A percentile compares a stretch with the other conserved stretches of the same genome.
Conservation (phyloP, 2,797 vertebrate species). For the Mormyrus proboscirostris region DNA sequence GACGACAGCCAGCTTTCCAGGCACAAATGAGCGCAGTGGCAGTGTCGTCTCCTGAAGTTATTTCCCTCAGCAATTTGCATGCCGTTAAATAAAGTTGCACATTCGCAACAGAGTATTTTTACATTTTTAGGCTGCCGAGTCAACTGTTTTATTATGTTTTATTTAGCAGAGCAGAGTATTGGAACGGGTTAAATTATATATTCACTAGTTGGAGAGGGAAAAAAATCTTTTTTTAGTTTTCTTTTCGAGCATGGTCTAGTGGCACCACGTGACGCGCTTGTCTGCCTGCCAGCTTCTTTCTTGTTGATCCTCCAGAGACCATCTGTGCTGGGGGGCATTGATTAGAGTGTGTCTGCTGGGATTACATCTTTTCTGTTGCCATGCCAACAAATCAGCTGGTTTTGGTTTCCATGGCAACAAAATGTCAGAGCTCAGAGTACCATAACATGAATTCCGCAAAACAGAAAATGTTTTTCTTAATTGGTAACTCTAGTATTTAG, state of each 20-base stretch:
- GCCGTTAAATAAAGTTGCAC: neutral
- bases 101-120: neutral
- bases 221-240: conserved; percentile 62
- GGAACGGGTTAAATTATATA: conserved; percentile 65
- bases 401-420: conserved; percentile 96
- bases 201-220: conserved; percentile 55
- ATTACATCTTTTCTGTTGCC: conserved; percentile 99
- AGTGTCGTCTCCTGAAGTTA: neutral
- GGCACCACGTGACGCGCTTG: conserved; percentile 66
- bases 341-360: conserved; percentile 99
- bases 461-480: conserved; percentile 88
- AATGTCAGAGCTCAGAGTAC: conserved; percentile 71
- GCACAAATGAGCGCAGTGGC: neutral
- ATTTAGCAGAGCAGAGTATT: conserved; percentile 24
- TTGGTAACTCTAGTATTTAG: conserved; percentile 69
- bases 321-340: conserved; percentile 99
- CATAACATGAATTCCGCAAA: conserved; percentile 86
- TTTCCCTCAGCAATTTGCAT: neutral
- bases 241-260: conserved; percentile 63
- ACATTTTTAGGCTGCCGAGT: conserved; percentile 10
- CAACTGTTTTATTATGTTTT: conserved; percentile 11
- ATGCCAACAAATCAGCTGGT: conserved; percentile 99
- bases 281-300: conserved; percentile 93
- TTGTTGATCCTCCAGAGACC: conserved; percentile 98
- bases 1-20: neutral